Evolutionary conservation across 2,797 vertebrate species (phyloP).

Genomic region (Labroides dimidiatus): DNA sequence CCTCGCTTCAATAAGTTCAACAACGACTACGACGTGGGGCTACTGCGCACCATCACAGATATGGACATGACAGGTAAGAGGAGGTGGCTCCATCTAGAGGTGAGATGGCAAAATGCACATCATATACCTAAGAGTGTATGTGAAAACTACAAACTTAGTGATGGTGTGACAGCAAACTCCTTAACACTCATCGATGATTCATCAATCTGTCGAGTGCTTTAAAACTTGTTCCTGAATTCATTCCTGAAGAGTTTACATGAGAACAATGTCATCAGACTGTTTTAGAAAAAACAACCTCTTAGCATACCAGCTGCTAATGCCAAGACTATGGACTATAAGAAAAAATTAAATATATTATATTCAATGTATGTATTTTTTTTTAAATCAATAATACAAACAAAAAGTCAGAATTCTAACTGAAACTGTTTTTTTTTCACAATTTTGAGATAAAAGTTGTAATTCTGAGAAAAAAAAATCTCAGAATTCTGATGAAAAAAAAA

Average conservation of each 20-base stretch:
- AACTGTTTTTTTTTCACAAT: no score
- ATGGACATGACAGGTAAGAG: conserved; percentile 74
- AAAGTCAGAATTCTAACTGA: no score
- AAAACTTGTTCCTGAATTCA: no score
- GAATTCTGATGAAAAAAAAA: no score
- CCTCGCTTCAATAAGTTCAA: conserved; percentile 68
- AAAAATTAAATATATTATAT: no score
- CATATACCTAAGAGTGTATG: no score
- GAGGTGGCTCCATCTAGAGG: conserved; percentile 6
- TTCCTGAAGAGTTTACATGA: neutral
- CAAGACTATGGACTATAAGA: no score
- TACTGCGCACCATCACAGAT: conserved; percentile 78
- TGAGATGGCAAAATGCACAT: neutral
- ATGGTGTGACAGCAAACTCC: neutral
- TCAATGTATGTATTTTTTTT: no score
- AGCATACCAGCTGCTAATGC: neutral
- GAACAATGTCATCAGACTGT: neutral
- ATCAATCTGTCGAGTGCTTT: neutral
- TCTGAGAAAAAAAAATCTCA: no score
- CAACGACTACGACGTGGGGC: conserved; percentile 85
- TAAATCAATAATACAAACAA: no score
- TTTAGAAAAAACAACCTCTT: neutral
- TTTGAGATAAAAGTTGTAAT: no score
- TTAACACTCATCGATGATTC: neutral
- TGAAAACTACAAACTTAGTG: no score